Evolutionary conservation across 2,888 invertebrate species (phyloP).

Genomic region (Macrophya alboannulata): DNA sequence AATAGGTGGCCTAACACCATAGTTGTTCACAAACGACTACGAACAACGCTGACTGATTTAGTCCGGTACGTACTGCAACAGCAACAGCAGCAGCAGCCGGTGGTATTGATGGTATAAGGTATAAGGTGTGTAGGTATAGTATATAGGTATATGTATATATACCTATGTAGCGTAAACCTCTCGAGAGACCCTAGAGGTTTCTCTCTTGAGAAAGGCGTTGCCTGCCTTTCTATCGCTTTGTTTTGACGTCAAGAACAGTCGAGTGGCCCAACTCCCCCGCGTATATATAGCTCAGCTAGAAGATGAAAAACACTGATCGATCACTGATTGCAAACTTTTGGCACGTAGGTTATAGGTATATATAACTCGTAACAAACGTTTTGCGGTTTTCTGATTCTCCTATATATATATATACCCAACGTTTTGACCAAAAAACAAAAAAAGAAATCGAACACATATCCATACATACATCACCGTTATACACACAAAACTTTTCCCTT

Average conservation of each 20-base stretch:
- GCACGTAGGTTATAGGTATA: too few relatives aligned
- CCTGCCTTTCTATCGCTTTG: constrained; percentile 47
- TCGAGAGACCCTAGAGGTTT: constrained; percentile 27
- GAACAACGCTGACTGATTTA: constrained; percentile 35
- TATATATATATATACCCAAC: neutral
- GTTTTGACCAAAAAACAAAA: neutral
- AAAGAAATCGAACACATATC: neutral
- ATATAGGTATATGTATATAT: neutral
- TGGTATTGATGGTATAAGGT: neutral
- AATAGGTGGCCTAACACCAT: neutral
- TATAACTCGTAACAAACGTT: neutral
- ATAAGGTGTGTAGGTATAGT: neutral
- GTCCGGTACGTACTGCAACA: neutral
- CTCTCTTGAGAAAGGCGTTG: constrained; percentile 36
- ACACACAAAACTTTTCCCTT: neutral
- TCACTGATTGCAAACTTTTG: constrained; percentile 50
- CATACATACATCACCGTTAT: neutral
- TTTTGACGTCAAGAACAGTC: constrained; percentile 53
- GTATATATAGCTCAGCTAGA: neutral
- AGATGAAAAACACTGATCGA: constrained; percentile 46
- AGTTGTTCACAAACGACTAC: neutral
- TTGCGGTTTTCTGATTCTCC: neutral
- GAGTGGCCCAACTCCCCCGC: constrained; percentile 15
- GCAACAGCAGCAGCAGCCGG: neutral
- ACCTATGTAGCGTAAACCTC: neutral